Evolutionary conservation across 2,888 invertebrate species (phyloP).

Genomic region (Heliothis peltigera): DNA sequence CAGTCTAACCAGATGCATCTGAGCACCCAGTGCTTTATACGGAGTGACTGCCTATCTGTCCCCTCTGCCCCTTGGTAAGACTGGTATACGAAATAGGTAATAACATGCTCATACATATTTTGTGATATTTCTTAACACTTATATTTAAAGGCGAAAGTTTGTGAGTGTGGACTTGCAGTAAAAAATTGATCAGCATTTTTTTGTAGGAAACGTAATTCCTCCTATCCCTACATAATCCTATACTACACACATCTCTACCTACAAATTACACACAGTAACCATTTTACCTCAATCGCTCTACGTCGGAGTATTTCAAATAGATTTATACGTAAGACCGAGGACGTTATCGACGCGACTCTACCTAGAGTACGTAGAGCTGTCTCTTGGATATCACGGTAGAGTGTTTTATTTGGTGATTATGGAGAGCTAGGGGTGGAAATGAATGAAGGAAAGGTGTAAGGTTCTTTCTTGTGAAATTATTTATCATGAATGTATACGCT

Average conservation of each 20-base stretch:
- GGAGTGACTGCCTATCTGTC: too few relatives aligned
- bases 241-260: conserved; percentile 24
- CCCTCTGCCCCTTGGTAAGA: too few relatives aligned
- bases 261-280: conserved; percentile 55
- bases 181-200: background rate
- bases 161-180: too few relatives aligned
- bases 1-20: too few relatives aligned
- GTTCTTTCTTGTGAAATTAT: background rate
- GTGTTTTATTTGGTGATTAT: conserved; percentile 59
- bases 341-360: conserved; percentile 58
- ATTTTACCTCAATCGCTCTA: conserved; percentile 59
- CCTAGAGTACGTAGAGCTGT: conserved; percentile 49
- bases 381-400: conserved; percentile 45
- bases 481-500: background rate
- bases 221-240: background rate
- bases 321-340: conserved; percentile 49
- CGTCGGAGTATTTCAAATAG: conserved; percentile 62
- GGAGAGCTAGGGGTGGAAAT: conserved; percentile 6
- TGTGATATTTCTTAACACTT: too few relatives aligned
- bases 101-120: too few relatives aligned
- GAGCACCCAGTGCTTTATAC: too few relatives aligned
- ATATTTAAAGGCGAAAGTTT: too few relatives aligned
- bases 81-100: too few relatives aligned
- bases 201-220: background rate
- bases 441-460: background rate